Base-by-base conservation (phyloP, 2,797 vertebrate genomes). In the Thaleichthys pacificus region DNA sequence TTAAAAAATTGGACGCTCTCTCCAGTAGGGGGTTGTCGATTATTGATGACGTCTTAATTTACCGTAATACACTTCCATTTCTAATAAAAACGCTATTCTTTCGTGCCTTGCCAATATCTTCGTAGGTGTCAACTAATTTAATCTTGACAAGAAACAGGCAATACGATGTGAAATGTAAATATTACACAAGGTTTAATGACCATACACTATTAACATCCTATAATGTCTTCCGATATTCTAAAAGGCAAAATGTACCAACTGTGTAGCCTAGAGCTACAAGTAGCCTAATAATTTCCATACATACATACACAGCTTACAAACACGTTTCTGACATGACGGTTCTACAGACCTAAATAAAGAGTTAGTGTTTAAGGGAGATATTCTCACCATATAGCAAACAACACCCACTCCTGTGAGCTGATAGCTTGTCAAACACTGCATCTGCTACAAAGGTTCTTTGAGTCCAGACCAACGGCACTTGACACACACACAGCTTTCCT, bases 81-180 rank as follows among this genome's bases (percentile, higher is more conserved):
- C 2, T n/a, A 65, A 21, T 64, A 4, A 2, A 38, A n/a, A 24
- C 38, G 17, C 38, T 12, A 19, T 61, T 61, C 15, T 14, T 61
- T 12, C 22, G 58, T 61, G 11, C 26, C 14, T 5, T 61, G 58
- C 14, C 58, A 26, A 61, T 61, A 61, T 60, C 12, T 4, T 14
- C 14, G 8, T 24, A 58, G 28, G 28, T 30, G 32, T 35, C 49
- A 51, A 51, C 14, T 7, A n/a, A 56, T n/a, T 12, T 47, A 14
- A 56, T 56, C 15, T 56, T n/a, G 19, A 56, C 51, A 56, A 56
- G 51, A 56, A 56, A 17, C 51, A 56, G 19, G 19, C 51, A 56
- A n/a, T 56, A 6, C 47, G 38, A 66, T 66, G 21, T 47, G 17
- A 56, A 26, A 67, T 24, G 65, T 67, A 67, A 67, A 67, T 67